Conservation (phyloP, 2,888 invertebrate genomes). For the Thelaira solivaga region DNA sequence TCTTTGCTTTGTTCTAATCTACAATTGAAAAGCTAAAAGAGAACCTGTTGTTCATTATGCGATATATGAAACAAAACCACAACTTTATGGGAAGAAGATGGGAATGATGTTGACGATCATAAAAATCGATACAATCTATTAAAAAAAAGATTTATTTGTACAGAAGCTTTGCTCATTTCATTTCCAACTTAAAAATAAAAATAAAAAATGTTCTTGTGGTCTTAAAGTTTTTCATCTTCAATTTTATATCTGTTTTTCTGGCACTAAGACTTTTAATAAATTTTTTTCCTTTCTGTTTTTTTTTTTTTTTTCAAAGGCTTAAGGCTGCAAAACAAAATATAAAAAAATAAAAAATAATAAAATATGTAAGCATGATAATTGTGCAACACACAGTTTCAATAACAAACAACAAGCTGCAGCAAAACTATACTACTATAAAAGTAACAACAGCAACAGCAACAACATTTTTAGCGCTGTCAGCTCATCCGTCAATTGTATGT, state of each 20-base stretch:
- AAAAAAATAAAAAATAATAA: neutral
- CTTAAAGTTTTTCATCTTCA: slow-evolving; percentile 4
- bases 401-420: slow-evolving; percentile 29
- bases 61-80: neutral
- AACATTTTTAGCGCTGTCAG: slow-evolving; percentile 76
- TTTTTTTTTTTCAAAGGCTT: slow-evolving; percentile 9
- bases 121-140: slow-evolving; percentile 55
- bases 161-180: slow-evolving; percentile 49
- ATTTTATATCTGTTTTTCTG: slow-evolving; percentile 20
- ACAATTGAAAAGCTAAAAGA: neutral
- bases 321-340: slow-evolving; percentile 9
- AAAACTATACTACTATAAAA: slow-evolving; percentile 64
- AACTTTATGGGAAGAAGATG: slow-evolving; percentile 15
- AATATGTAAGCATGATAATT: slow-evolving; percentile 44
- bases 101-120: slow-evolving; percentile 46
- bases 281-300: neutral
- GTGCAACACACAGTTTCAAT: slow-evolving; percentile 24
- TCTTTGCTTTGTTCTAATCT: neutral
- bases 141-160: slow-evolving; percentile 57
- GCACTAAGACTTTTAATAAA: neutral
- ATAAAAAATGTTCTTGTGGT: too few species aligned
- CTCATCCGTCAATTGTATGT: slow-evolving; percentile 76
- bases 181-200: slow-evolving; percentile 12
- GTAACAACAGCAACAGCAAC: slow-evolving; percentile 64
- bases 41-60: slow-evolving; percentile 57